Base-by-base conservation (phyloP, 2,888 invertebrate genomes). In the Drosophila parthenogenetica region DNA sequence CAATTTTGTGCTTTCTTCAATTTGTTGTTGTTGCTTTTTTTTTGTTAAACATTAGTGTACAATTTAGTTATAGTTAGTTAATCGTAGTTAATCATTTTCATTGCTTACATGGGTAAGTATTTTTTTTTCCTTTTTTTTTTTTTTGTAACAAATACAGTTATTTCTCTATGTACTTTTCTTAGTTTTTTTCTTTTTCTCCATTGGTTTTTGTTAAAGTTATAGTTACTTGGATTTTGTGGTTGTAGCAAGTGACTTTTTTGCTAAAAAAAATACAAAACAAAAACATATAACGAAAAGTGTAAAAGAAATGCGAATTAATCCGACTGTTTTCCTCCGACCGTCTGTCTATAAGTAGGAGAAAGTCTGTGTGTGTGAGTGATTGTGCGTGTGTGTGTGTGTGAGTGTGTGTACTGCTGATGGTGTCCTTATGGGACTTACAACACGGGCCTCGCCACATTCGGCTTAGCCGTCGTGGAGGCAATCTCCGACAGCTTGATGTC, bases 401-500 rank as follows among this genome's bases (percentile, higher is more conserved):
- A 53, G 45, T 29, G 46, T 49, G 25, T 43, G 55, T 62, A 65
- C 25, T 46, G 13, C 13, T 35, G 40, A 19, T 43, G 25, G 42
- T 35, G 55, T 37, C 55, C 63, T 48, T 45, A 48, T 13, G 65
- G 65, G 42, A 68, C 73, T 92, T 92, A 92, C 92, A 92, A 92
- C 84, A 91, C 90, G 72, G 92, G 91, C 89, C 90, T 90, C 82
- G 90, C 91, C 90, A 92, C 91, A 90, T 92, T 96, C 85, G 97
- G 97, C 93, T 97, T 97, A 92, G 96, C 96, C 90, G 97, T 96
- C 88, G 96, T 96, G 90, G 96, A 96, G 90, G 97, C 97, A 90
- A 98, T 97, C 94, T 97, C 97, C 65, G 97, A 97, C 79, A 97
- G 94, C 90, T 95, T 95, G 89, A 97, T 95, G 93, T 97, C 97